Conservation (phyloP, 2,797 vertebrate genomes). For the Anguilla megastoma region DNA sequence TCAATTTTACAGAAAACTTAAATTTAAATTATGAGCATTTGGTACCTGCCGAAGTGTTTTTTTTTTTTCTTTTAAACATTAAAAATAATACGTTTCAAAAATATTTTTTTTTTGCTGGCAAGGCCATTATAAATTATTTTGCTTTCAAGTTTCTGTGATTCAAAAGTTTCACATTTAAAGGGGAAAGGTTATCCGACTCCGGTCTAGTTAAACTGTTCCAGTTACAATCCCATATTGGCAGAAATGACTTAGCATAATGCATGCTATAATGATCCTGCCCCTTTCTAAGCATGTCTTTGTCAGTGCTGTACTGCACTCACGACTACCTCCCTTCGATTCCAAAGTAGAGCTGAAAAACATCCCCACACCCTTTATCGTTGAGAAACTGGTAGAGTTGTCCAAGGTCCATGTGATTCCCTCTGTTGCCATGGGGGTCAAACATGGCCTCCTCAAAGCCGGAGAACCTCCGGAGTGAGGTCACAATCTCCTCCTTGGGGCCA, state of each 20-base stretch:
- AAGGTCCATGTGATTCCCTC: slow-evolving; percentile 95
- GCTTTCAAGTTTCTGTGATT: not conserved
- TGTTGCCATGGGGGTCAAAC: slow-evolving; percentile 84
- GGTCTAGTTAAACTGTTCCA: not conserved
- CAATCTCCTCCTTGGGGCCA: slow-evolving; percentile 40
- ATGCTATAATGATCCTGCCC: not conserved
- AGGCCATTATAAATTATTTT: not conserved
- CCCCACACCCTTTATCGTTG: slow-evolving; percentile 81
- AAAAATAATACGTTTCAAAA: not conserved
- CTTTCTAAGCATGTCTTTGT: not conserved
- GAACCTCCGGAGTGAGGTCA: slow-evolving; percentile 80
- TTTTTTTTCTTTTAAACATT: not conserved
- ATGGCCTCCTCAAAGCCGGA: slow-evolving; percentile 85
- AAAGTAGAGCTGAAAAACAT: slow-evolving; percentile 84
- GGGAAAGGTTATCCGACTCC: not conserved
- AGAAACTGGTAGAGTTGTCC: slow-evolving; percentile 92
- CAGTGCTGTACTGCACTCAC: not conserved
- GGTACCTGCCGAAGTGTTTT: not conserved
- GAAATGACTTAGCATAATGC: not conserved
- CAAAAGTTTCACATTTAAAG: not conserved
- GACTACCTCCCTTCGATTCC: slow-evolving; percentile 73
- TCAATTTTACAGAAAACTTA: not conserved
- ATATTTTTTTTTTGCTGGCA: not conserved
- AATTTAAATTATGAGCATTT: not conserved
- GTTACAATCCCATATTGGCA: not conserved